phyloP scores from a whole-genome alignment of 1,140 invertebrate species.

The Calliphora vicina region DNA sequence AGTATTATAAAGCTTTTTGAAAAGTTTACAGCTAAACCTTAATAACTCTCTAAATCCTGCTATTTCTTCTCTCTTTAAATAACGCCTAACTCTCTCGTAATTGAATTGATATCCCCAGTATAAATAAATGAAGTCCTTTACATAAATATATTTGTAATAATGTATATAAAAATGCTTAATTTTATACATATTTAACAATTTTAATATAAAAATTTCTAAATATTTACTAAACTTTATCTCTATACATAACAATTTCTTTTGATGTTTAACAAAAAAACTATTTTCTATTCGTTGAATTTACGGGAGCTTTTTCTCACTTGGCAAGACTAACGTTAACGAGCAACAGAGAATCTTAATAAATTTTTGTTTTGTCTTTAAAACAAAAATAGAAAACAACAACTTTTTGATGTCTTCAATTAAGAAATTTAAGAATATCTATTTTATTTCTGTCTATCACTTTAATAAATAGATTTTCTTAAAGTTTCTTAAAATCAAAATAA shows the following conservation, averaged over 20 bases:
- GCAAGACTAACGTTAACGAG: constrained; percentile 44
- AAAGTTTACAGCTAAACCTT: not conserved
- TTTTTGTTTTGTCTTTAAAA: not conserved
- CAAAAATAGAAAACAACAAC: not conserved
- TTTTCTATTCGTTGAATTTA: not conserved
- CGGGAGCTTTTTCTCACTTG: constrained; percentile 36
- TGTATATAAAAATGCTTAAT: not conserved
- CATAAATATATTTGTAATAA: not conserved
- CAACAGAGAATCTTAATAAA: constrained; percentile 39
- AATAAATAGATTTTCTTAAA: constrained; percentile 19
- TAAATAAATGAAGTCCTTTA: not conserved
- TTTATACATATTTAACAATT: not conserved
- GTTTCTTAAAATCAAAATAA: not conserved
- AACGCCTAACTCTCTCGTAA: not conserved
- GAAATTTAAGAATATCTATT: constrained; percentile 26
- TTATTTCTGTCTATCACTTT: not conserved
- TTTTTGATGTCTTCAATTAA: constrained; percentile 32
- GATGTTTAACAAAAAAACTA: not conserved
- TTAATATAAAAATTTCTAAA: not conserved
- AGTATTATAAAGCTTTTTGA: not conserved
- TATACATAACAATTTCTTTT: not conserved
- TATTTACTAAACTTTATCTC: not conserved
- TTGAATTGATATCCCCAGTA: not conserved
- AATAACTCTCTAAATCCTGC: not conserved
- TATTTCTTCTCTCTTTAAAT: not conserved